A percentile compares a stretch with the other conserved stretches of the same genome.
These are phyloP conservation scores for Cerastoderma edule DNA, from an alignment of 2,888 invertebrate species.

Conservation along the genomic window DNA sequence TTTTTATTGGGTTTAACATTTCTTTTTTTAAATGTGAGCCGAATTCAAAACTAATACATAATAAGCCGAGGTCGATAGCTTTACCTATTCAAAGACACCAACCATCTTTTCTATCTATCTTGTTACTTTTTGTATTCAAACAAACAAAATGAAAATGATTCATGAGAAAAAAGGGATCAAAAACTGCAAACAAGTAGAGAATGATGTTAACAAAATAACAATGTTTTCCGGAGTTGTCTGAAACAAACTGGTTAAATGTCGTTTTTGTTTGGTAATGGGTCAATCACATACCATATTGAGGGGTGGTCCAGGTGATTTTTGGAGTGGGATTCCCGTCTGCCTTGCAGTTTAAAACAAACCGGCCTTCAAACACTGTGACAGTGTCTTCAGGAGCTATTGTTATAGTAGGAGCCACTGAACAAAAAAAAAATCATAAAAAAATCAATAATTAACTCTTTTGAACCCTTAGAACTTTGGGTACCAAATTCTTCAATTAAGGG, in stretches of 20 bases:
- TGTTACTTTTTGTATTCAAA: no score
- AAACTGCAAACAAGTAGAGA: not conserved
- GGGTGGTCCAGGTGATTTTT: constrained; percentile 41
- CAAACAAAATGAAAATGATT: not conserved
- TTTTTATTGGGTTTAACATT: no score
- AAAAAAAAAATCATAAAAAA: no score
- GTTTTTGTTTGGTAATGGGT: no score
- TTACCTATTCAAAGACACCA: no score
- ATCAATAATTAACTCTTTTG: no score
- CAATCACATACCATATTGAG: constrained; percentile 46
- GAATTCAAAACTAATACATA: not conserved
- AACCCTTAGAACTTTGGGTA: no score
- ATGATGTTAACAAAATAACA: not conserved
- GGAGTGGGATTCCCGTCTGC: constrained; percentile 47
- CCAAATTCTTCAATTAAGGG: no score
- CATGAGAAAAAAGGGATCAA: not conserved
- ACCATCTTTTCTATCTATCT: no score
- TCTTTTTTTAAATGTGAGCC: no score
- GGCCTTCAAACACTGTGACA: constrained; percentile 11
- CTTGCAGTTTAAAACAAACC: constrained; percentile 29
- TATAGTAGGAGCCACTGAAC: constrained; percentile 36
- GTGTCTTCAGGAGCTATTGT: not conserved
- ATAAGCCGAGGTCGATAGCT: not conserved
- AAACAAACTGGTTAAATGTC: no score
- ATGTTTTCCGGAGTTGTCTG: not conserved